Percentiles rank a stretch among this genome's conserved stretches.
Conservation (phyloP, 2,113 vertebrate species). For the Cariama cristata region DNA sequence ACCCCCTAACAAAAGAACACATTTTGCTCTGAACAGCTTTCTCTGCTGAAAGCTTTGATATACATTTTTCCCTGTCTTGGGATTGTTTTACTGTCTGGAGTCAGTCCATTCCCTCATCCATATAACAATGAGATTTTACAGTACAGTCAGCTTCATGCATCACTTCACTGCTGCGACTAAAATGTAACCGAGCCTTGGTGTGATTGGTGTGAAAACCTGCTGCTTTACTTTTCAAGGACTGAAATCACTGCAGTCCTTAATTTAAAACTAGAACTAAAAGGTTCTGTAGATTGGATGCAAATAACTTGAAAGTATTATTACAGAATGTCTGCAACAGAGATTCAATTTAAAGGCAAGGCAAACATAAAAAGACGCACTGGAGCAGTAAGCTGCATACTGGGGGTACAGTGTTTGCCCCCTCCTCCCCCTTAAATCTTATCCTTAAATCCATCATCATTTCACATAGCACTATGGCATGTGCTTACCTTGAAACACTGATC, state of each 20-base stretch:
- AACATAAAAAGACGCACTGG: not conserved
- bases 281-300: conserved; percentile 45
- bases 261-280: conserved; percentile 63
- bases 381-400: not conserved
- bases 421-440: not conserved
- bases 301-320: conserved; percentile 17
- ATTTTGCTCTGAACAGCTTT: not conserved
- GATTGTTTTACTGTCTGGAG: conserved; percentile 9
- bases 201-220: conserved; percentile 49
- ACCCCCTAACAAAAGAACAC: not conserved
- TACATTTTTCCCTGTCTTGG: not conserved
- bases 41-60: not conserved
- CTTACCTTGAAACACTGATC: not conserved
- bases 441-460: not conserved
- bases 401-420: not conserved
- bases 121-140: conserved; percentile 41
- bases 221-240: conserved; percentile 29
- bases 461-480: not conserved
- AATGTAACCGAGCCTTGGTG: not conserved
- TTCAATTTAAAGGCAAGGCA: conserved; percentile 33
- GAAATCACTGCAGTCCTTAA: conserved; percentile 42
- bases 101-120: not conserved
- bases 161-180: conserved; percentile 47
- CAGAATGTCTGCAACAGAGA: conserved; percentile 4
- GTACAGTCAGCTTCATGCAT: conserved; percentile 47